Evolutionary conservation across 2,113 vertebrate species (phyloP).

Genomic region (Microcebus lehilahytsara): DNA sequence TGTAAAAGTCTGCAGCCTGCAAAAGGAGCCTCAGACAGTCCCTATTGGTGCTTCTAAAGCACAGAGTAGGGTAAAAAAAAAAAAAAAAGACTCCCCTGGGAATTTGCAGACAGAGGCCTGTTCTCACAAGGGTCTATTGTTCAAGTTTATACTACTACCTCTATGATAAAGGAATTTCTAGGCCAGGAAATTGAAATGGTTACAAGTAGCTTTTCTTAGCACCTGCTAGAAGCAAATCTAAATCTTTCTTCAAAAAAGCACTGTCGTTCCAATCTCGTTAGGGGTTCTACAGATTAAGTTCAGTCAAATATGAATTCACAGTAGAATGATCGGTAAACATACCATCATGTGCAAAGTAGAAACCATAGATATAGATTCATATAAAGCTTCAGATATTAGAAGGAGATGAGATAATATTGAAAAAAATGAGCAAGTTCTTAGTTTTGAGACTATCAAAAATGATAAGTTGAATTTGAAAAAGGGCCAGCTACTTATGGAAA

Average conservation of each 20-base stretch:
- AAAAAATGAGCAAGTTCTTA: background rate
- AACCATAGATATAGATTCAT: background rate
- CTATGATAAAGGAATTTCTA: background rate
- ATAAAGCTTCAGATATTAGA: background rate
- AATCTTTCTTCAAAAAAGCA: background rate
- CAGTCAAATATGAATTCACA: background rate
- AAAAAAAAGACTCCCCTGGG: background rate
- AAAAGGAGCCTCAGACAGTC: background rate
- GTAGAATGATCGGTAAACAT: background rate
- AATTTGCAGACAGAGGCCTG: background rate
- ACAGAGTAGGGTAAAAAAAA: background rate
- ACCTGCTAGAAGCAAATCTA: background rate
- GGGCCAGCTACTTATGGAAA: background rate
- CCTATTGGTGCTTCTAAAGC: background rate
- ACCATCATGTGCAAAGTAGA: background rate
- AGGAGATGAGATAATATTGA: background rate
- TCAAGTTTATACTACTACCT: background rate
- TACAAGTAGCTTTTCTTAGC: background rate
- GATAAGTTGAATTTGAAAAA: slow-evolving; percentile 32
- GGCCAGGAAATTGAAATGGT: background rate
- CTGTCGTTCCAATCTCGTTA: background rate
- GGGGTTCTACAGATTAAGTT: background rate
- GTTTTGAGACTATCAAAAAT: background rate
- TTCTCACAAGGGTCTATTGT: background rate
- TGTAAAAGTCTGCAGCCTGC: background rate